Evolutionary conservation across 2,797 vertebrate genomes (phyloP).

Genomic region (Pantherophis alleghaniensis): DNA sequence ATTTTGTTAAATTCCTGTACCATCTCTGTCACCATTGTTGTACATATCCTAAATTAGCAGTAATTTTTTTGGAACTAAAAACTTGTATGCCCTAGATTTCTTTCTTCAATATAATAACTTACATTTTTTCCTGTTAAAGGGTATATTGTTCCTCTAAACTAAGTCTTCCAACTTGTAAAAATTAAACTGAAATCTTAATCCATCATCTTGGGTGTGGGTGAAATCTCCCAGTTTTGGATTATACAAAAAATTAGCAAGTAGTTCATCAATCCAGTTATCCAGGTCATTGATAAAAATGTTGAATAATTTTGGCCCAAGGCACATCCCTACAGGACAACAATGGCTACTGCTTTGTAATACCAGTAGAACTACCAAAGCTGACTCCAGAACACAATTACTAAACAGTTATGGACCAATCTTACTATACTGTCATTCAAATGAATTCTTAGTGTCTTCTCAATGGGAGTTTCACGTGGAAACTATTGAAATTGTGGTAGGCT

Average conservation of each 20-base stretch:
- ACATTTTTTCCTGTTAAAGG: neutral
- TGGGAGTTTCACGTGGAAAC: neutral
- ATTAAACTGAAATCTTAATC: neutral
- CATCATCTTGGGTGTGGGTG: neutral
- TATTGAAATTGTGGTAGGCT: neutral
- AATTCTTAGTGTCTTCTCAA: neutral
- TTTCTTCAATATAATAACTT: neutral
- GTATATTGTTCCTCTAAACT: neutral
- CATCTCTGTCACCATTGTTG: neutral
- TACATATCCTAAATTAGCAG: neutral
- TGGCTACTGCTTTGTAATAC: neutral
- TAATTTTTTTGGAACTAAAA: neutral
- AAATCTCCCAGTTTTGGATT: neutral
- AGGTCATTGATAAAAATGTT: neutral
- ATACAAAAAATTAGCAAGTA: neutral
- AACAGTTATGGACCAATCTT: neutral
- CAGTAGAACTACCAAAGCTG: neutral
- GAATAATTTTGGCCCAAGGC: neutral
- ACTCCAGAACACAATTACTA: neutral
- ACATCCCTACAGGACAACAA: neutral
- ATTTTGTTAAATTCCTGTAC: neutral
- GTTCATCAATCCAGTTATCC: neutral
- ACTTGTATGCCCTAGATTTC: neutral
- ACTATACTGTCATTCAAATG: neutral
- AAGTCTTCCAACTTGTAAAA: neutral